phyloP scores from a whole-genome alignment of 2,888 invertebrate genomes.

The Diarsia mendica region DNA sequence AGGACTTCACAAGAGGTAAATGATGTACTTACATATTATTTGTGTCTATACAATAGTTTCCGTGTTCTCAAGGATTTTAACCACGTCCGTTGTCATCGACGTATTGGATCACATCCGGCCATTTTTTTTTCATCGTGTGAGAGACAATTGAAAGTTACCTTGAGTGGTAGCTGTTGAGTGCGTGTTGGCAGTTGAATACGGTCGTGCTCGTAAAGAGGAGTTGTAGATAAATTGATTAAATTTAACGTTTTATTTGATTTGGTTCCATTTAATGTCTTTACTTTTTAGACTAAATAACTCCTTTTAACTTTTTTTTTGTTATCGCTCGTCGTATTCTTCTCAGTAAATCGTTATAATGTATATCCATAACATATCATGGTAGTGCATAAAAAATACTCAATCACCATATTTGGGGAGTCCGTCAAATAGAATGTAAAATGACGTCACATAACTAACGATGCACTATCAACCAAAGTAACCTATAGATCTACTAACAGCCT shows the following conservation, averaged over 20 bases:
- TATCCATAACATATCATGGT: too few relatives aligned
- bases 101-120: constrained; percentile 41
- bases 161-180: background rate
- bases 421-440: too few relatives aligned
- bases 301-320: too few relatives aligned
- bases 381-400: too few relatives aligned
- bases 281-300: too few relatives aligned
- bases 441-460: background rate
- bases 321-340: background rate
- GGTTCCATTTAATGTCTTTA: too few relatives aligned
- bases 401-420: too few relatives aligned
- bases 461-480: too few relatives aligned
- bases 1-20: constrained; percentile 44
- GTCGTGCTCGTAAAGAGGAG: background rate
- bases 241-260: background rate
- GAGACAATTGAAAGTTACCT: background rate
- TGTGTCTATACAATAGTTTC: constrained; percentile 39
- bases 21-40: constrained; percentile 32
- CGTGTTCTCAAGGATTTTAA: constrained; percentile 59
- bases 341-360: too few relatives aligned
- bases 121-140: constrained; percentile 18
- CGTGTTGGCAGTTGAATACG: background rate
- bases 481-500: too few relatives aligned
- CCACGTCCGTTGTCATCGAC: constrained; percentile 37
- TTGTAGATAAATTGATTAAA: too few relatives aligned